A percentile compares a stretch with the other conserved stretches of the same genome.
phyloP scores from a whole-genome alignment of 2,113 vertebrate genomes.

The Nothobranchius kuhntae region DNA sequence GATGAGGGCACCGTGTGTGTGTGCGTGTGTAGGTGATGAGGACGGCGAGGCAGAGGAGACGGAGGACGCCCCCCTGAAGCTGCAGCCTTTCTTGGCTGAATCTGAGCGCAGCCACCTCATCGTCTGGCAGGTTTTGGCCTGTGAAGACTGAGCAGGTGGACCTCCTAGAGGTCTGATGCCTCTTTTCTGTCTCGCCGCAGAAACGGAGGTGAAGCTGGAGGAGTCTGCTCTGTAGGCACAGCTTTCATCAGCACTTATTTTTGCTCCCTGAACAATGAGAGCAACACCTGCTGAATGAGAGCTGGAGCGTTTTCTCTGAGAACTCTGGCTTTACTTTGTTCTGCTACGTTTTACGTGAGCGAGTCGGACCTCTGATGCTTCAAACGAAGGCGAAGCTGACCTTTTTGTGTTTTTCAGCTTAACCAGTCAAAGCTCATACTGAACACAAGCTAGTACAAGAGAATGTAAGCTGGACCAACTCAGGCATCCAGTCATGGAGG shows the following conservation, averaged over 20 bases:
- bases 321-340: conserved; percentile 74
- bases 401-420: no score
- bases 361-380: not conserved
- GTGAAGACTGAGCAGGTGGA: conserved; percentile 83
- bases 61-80: conserved; percentile 84
- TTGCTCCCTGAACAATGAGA: conserved; percentile 29
- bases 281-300: conserved; percentile 16
- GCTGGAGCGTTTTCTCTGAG: conserved; percentile 13
- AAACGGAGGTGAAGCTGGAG: conserved; percentile 24
- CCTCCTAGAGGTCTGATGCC: not conserved
- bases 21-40: conserved; percentile 85
- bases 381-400: no score
- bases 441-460: not conserved
- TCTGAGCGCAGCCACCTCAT: conserved; percentile 98
- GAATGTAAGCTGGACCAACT: conserved; percentile 9
- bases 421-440: no score
- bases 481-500: no score
- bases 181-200: conserved; percentile 7
- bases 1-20: not conserved
- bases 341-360: conserved; percentile 26
- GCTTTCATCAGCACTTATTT: conserved; percentile 54
- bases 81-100: conserved; percentile 91
- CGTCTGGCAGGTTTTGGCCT: conserved; percentile 91
- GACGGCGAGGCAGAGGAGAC: conserved; percentile 85
- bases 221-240: conserved; percentile 1